Evolutionary conservation across 1,140 invertebrate species (phyloP).

Genomic region (Augochlora pura): DNA sequence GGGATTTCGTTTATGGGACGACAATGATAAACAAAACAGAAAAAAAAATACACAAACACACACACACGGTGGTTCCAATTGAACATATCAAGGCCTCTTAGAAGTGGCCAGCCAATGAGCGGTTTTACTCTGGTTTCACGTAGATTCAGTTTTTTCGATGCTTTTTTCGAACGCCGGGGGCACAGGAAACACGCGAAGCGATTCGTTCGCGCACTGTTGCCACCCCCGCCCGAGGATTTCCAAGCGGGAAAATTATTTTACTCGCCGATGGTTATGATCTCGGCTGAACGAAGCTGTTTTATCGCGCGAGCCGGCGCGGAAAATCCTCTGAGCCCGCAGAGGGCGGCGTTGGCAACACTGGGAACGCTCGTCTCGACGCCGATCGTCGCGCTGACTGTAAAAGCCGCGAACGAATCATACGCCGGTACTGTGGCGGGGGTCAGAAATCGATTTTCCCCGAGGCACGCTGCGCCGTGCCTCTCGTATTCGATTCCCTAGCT

Average conservation of each 20-base stretch:
- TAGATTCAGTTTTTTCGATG: slow-evolving; percentile 69
- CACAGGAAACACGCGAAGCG: slow-evolving; percentile 34
- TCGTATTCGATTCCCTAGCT: slow-evolving; percentile 62
- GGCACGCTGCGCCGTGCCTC: slow-evolving; percentile 50
- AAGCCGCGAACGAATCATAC: slow-evolving; percentile 22
- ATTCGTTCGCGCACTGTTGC: slow-evolving; percentile 49
- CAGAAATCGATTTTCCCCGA: slow-evolving; percentile 67
- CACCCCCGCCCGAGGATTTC: neutral
- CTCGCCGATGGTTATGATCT: neutral
- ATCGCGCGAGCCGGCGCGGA: neutral
- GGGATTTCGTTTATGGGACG: slow-evolving; percentile 18
- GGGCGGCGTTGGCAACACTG: slow-evolving; percentile 8
- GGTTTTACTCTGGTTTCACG: slow-evolving; percentile 61
- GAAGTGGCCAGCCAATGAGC: slow-evolving; percentile 66
- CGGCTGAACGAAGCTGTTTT: neutral
- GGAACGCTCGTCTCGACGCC: slow-evolving; percentile 4
- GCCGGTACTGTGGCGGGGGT: slow-evolving; percentile 66
- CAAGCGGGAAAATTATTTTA: no score
- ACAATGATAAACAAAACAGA: slow-evolving; percentile 8
- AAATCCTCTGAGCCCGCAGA: neutral
- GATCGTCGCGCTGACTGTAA: slow-evolving; percentile 10
- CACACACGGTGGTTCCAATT: slow-evolving; percentile 70
- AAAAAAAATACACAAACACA: no score
- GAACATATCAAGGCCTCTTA: slow-evolving; percentile 73
- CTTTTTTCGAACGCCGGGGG: slow-evolving; percentile 56